Conservation (phyloP, 1,140 invertebrate species). For the Rhyzopertha dominica region DNA sequence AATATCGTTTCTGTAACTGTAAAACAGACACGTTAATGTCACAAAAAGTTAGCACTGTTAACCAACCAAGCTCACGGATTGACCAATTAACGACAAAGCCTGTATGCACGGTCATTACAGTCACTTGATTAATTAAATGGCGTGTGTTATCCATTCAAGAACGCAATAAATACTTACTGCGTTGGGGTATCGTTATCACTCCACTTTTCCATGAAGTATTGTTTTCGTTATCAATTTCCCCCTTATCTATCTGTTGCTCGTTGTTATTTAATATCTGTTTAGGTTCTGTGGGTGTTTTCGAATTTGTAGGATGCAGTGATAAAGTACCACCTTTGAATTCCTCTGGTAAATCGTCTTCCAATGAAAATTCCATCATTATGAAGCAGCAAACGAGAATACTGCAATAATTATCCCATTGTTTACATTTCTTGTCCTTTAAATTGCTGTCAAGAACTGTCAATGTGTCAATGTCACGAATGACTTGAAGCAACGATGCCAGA, state of each 20-base stretch:
- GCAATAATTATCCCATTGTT: too few relatives aligned
- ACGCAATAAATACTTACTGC: slow-evolving; percentile 17
- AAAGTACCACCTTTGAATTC: slow-evolving; percentile 40
- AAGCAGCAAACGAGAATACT: too few relatives aligned
- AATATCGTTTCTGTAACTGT: slow-evolving; percentile 33
- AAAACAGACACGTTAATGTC: slow-evolving; percentile 6
- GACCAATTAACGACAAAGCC: slow-evolving; percentile 22
- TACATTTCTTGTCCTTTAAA: too few relatives aligned
- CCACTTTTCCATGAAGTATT: not conserved
- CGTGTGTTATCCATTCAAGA: too few relatives aligned
- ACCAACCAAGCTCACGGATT: slow-evolving; percentile 16
- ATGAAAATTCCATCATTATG: too few relatives aligned
- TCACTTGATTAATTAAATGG: slow-evolving; percentile 10
- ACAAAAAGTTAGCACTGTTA: slow-evolving; percentile 9
- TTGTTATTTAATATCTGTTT: too few relatives aligned
- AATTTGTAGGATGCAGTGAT: slow-evolving; percentile 27
- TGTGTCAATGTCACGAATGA: too few relatives aligned
- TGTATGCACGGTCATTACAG: slow-evolving; percentile 20
- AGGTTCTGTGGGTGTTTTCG: too few relatives aligned
- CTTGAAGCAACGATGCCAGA: too few relatives aligned
- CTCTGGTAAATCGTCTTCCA: slow-evolving; percentile 38
- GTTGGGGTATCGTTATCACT: slow-evolving; percentile 5
- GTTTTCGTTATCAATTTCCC: slow-evolving; percentile 13
- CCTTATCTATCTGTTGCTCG: too few relatives aligned
- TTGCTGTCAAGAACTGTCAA: too few relatives aligned